phyloP scores from a whole-genome alignment of 1,140 invertebrate species.

The Zaprionus africanus region DNA sequence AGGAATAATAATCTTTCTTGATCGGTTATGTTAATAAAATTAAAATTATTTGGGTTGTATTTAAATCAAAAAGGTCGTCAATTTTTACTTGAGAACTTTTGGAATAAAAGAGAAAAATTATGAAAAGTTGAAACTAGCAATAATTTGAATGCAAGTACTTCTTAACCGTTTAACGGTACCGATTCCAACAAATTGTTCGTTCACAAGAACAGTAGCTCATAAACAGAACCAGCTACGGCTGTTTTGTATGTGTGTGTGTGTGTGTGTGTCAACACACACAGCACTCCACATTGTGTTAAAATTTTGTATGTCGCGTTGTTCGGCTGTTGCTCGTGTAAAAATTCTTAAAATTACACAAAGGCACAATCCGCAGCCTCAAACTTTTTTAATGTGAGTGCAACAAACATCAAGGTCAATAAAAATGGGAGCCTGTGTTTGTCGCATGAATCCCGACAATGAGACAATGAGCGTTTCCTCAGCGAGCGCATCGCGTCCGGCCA shows the following conservation, averaged over 20 bases:
- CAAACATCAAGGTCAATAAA: slow-evolving; percentile 26
- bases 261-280: slow-evolving; percentile 9
- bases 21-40: not conserved
- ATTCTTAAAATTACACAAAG: slow-evolving; percentile 44
- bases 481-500: slow-evolving; percentile 89
- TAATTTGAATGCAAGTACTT: not conserved
- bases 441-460: slow-evolving; percentile 91
- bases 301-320: slow-evolving; percentile 52
- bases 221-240: slow-evolving; percentile 3
- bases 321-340: slow-evolving; percentile 57
- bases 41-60: not conserved
- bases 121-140: not conserved
- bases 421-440: slow-evolving; percentile 94
- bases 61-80: not conserved
- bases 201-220: slow-evolving; percentile 3
- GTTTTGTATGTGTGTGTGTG: not conserved
- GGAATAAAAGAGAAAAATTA: not conserved
- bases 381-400: slow-evolving; percentile 41
- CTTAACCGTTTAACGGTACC: not conserved
- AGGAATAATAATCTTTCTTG: not conserved
- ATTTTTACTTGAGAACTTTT: not conserved
- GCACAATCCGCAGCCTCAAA: slow-evolving; percentile 32
- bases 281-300: slow-evolving; percentile 39
- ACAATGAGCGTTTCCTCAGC: slow-evolving; percentile 91
- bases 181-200: not conserved